Percentiles rank a stretch among this genome's conserved stretches.
Evolutionary conservation across 2,113 vertebrate species (phyloP).

Genomic region (Greenwoodochromis staneri): DNA sequence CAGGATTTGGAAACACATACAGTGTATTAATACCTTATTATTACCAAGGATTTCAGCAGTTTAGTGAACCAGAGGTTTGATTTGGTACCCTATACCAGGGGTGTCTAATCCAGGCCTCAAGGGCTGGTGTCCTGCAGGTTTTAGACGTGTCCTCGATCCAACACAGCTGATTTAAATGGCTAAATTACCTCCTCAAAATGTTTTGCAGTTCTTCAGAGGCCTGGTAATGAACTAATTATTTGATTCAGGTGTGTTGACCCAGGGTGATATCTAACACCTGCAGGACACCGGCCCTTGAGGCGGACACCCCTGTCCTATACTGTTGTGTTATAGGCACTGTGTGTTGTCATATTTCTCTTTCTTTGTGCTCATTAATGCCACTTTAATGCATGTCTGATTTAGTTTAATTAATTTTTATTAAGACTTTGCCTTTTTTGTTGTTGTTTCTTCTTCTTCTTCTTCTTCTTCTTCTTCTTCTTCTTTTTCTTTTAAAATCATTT

Average conservation of each 20-base stretch:
- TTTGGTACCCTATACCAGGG: background rate
- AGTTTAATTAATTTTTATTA: background rate
- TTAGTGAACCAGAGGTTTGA: rapidly evolving
- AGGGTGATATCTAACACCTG: background rate
- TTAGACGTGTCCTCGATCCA: background rate
- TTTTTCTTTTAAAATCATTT: background rate
- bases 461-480: background rate
- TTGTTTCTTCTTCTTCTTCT: background rate
- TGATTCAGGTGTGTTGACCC: background rate
- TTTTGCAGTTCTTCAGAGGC: background rate
- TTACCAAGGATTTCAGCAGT: background rate
- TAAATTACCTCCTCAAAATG: background rate
- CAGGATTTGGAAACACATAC: background rate
- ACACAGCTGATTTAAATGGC: background rate
- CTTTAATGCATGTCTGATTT: background rate
- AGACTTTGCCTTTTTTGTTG: background rate
- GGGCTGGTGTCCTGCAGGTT: background rate
- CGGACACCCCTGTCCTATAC: rapidly evolving
- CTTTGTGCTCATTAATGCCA: background rate
- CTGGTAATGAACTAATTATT: background rate
- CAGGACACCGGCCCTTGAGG: background rate
- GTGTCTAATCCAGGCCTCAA: background rate
- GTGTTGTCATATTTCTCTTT: background rate
- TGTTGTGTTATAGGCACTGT: background rate
- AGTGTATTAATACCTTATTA: background rate